phyloP scores from a whole-genome alignment of 1,140 invertebrate genomes.

The Myzus persicae region DNA sequence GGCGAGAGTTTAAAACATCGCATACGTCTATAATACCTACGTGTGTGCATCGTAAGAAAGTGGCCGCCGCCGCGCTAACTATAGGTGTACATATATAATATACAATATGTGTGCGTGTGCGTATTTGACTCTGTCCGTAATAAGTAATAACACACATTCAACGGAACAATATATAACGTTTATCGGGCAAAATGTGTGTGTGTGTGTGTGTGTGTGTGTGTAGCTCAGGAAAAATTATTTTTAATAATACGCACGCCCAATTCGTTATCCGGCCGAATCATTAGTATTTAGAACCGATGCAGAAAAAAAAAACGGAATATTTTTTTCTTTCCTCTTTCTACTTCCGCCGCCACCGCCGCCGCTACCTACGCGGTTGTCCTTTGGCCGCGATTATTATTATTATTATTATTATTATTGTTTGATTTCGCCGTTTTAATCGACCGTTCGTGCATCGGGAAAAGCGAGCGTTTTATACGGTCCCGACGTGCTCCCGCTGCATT shows the following conservation, averaged over 20 bases:
- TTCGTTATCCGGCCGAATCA: constrained; percentile 27
- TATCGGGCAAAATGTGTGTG: background rate
- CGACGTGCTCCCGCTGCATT: background rate
- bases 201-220: background rate
- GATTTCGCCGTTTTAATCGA: constrained; percentile 20
- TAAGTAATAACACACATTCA: constrained; percentile 5
- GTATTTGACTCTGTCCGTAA: background rate
- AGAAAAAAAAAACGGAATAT: background rate
- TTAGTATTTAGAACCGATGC: constrained; percentile 19
- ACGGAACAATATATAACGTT: constrained; percentile 4
- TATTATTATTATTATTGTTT: constrained; percentile 28
- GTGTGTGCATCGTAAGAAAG: background rate
- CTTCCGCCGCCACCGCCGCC: background rate
- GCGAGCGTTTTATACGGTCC: background rate
- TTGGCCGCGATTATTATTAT: background rate
- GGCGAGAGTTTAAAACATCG: constrained; percentile 10
- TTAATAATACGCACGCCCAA: constrained; percentile 31
- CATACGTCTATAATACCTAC: background rate
- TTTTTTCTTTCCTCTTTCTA: background rate
- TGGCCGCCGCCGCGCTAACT: background rate
- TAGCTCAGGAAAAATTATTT: background rate
- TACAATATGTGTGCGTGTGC: background rate
- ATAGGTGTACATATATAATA: background rate
- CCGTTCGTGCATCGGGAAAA: background rate
- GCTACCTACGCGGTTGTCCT: background rate